These are phyloP conservation scores for Sandelia bainsii DNA, from an alignment of 2,797 vertebrate genomes.

Conservation along the genomic window DNA sequence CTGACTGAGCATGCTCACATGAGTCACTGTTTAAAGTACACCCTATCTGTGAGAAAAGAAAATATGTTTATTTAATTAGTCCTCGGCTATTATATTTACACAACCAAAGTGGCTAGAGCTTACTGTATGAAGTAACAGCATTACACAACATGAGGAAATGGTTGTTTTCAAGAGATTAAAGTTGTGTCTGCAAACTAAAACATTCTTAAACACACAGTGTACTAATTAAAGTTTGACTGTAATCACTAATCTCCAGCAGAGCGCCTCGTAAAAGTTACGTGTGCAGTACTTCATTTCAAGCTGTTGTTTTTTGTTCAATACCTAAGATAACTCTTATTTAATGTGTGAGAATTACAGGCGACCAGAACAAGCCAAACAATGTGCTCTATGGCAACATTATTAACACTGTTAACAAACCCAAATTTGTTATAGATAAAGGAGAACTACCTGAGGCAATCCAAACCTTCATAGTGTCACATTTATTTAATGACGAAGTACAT, in stretches of 20 bases:
- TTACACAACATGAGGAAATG: neutral
- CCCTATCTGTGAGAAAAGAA: constrained; percentile 15
- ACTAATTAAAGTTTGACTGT: constrained; percentile 33
- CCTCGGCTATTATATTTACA: constrained; percentile 33
- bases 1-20: neutral
- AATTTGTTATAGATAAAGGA: no score
- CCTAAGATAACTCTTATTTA: neutral
- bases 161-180: constrained; percentile 6
- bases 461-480: neutral
- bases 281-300: constrained; percentile 13
- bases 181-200: constrained; percentile 4
- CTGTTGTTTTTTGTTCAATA: constrained; percentile 1
- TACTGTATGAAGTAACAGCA: constrained; percentile 8
- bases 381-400: neutral
- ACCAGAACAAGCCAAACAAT: constrained; percentile 8
- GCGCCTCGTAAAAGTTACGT: constrained; percentile 6
- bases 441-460: neutral
- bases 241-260: constrained; percentile 22
- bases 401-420: neutral
- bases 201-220: neutral
- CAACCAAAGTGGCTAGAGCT: neutral
- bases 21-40: constrained; percentile 30
- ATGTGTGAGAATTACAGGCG: constrained; percentile 1
- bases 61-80: constrained; percentile 31
- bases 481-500: neutral